Evolutionary conservation across 2,797 vertebrate genomes (phyloP), one percentile per base, ranked within the genome.

Genomic region (Tachyglossus aculeatus): DNA sequence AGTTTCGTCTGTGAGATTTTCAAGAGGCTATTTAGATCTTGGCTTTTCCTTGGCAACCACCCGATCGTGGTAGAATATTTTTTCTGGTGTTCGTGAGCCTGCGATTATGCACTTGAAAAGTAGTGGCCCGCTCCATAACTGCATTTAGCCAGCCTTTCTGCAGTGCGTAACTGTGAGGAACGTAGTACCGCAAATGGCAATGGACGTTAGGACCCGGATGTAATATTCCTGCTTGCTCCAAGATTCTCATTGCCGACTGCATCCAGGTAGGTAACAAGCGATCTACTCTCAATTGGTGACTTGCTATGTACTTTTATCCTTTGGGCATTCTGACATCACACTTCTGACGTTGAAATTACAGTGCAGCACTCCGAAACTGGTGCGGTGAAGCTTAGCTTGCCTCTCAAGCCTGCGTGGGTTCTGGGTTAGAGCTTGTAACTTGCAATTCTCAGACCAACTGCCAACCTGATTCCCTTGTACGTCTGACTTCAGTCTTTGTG

Each of bases 161-260:
- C 97, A 96, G 94, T 98, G 96, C 96, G 93, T 98, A 96, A 95
- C 97, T 96, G 95, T 99, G 97, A 96, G 96, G 97, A 98, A 97
- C 95, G 95, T 99, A 98, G 97, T 99, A 95, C 97, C 95, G 95
- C 96, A 97, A 97, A 96, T 95, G 95, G 96, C 96, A 98, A 96
- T 99, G 98, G 97, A 98, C 96, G 96, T 95, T 98, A 98, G 96
- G 97, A 97, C 96, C 97, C 95, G 97, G 98, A 99, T 96, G 96
- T 98, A 96, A 96, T 96, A 94, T 93, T 93, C 93, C 94, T 93
- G 93, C 93, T 94, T 96, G 94, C 96, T 96, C 96, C 93, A 91
- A 96, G 96, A 98, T 96, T 95, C 97, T 97, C 96, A 96, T 96
- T 96, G 93, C 96, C 95, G 96, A 95, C 96, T 91, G 95, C 96